A percentile compares a stretch with the other conserved stretches of the same genome.
phyloP scores from a whole-genome alignment of 2,113 vertebrate species.

The Seriola dumerili region DNA sequence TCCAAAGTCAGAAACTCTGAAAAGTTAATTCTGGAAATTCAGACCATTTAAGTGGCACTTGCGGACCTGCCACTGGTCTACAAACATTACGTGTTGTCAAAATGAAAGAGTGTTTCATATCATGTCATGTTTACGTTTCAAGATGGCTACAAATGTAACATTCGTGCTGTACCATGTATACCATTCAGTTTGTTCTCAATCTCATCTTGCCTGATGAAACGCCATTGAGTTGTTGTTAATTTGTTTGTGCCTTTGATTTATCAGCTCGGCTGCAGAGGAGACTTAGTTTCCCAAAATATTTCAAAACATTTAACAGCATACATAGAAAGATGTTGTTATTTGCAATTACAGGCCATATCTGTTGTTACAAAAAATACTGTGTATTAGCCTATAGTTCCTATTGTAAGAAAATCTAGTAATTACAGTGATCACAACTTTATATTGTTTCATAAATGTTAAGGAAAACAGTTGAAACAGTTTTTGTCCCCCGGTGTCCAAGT shows the following conservation, averaged over 20 bases:
- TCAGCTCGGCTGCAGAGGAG: slow-evolving; percentile 65
- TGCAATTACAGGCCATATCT: slow-evolving; percentile 26
- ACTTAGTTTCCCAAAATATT: slow-evolving; percentile 41
- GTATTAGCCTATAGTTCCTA: slow-evolving; percentile 20
- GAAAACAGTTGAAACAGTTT: slow-evolving; percentile 5
- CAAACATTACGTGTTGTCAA: slow-evolving; percentile 46
- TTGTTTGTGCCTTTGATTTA: slow-evolving; percentile 90
- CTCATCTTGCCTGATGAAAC: slow-evolving; percentile 61
- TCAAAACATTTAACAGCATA: slow-evolving; percentile 4
- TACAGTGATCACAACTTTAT: not conserved
- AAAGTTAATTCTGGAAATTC: slow-evolving; percentile 50
- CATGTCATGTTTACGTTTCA: slow-evolving; percentile 69
- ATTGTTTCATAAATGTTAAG: slow-evolving; percentile 27
- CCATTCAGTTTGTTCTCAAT: slow-evolving; percentile 45
- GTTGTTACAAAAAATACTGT: slow-evolving; percentile 27
- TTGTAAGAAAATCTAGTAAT: slow-evolving; percentile 13
- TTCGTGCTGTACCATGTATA: slow-evolving; percentile 44
- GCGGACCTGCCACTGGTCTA: slow-evolving; percentile 37
- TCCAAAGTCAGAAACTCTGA: slow-evolving; percentile 62
- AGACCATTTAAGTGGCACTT: slow-evolving; percentile 12
- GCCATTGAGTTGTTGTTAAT: slow-evolving; percentile 81
- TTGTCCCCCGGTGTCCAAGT: not conserved
- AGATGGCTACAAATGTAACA: slow-evolving; percentile 41
- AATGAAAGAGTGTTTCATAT: slow-evolving; percentile 61
- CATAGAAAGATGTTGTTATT: slow-evolving; percentile 7